Evolutionary conservation across 2,113 vertebrate species (phyloP), one percentile per base, ranked within the genome.

Genomic region (Gracilinanus agilis): DNA sequence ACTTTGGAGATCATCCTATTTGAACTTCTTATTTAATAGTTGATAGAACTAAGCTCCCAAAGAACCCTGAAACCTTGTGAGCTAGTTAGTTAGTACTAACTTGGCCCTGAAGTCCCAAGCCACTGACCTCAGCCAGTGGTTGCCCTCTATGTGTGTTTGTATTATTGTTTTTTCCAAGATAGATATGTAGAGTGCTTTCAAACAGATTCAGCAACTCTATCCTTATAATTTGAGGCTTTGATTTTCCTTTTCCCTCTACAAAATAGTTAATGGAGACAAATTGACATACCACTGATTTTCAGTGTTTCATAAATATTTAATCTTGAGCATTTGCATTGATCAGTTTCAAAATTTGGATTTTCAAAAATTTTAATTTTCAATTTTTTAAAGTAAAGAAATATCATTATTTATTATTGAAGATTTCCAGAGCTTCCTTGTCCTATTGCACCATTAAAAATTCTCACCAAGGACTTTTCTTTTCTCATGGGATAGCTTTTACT

Each of bases 401-500:
- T 9, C 53, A 92, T 93, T 90, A 75, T 90, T 95, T 90, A 95
- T 90, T 97, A 93, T 92, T 93, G 91, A 96, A 90, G 94, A 94
- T 75, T 83, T 94, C 90, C 61, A 90, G 44, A 95, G 91, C 54
- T 58, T 54, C 95, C 95, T 91, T 93, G 93, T 96, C 94, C 96
- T 97, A 40, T 40, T 54, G 88, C 83, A n/a, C 88, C 83, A 93
- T 88, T 94, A 92, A 95, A 96, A 97, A 96, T 92, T 75, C 94
- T 96, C 96, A 94, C 94, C 96, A 93, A 95, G 94, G 96, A 90
- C 92, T 98, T 92, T 94, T 25, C 92, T 92, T 95, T 91, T 58
- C 97, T 91, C 95, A 27, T 55, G 89, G 61, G 97, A 88, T 94
- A 95, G 88, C 92, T 97, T n/a, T n/a, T 97, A 97, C 92, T 97